These are phyloP conservation scores for Reinhardtius hippoglossoides DNA, from an alignment of 2,113 vertebrate genomes.

Conservation along the genomic window DNA sequence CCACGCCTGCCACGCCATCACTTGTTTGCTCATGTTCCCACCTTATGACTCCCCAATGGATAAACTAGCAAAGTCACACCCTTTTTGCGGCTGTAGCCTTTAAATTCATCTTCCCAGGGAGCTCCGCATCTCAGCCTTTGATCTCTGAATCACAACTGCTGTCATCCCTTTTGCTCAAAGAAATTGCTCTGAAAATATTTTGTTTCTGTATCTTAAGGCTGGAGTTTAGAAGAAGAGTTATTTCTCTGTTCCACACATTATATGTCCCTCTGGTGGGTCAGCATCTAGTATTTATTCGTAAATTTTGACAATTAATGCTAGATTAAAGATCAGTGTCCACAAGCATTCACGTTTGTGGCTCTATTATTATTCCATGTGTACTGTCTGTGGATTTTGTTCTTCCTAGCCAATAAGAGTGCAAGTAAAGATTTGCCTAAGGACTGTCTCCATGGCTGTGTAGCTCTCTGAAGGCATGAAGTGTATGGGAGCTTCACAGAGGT, in stretches of 20 bases:
- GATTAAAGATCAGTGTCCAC: not conserved
- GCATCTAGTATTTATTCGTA: not conserved
- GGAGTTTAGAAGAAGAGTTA: not conserved
- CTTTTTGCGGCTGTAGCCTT: slow-evolving; percentile 15
- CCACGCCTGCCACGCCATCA: not conserved
- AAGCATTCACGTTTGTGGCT: not conserved
- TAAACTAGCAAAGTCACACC: slow-evolving; percentile 25
- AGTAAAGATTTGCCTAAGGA: not conserved
- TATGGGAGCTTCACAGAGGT: slow-evolving; percentile 50
- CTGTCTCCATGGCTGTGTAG: not conserved
- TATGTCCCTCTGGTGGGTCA: not conserved
- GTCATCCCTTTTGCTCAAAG: not conserved
- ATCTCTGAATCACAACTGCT: not conserved
- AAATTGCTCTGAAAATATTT: not conserved
- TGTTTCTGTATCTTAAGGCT: no score
- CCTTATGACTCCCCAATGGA: not conserved
- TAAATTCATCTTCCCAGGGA: not conserved
- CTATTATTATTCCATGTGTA: not conserved
- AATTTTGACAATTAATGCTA: no score
- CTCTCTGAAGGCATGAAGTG: slow-evolving; percentile 33
- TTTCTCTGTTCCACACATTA: not conserved
- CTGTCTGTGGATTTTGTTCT: not conserved
- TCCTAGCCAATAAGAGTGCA: not conserved
- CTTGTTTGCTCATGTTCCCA: slow-evolving; percentile 17
- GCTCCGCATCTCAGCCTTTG: not conserved